Base-by-base conservation (phyloP, 2,888 invertebrate genomes). In the Malacosoma neustria region DNA sequence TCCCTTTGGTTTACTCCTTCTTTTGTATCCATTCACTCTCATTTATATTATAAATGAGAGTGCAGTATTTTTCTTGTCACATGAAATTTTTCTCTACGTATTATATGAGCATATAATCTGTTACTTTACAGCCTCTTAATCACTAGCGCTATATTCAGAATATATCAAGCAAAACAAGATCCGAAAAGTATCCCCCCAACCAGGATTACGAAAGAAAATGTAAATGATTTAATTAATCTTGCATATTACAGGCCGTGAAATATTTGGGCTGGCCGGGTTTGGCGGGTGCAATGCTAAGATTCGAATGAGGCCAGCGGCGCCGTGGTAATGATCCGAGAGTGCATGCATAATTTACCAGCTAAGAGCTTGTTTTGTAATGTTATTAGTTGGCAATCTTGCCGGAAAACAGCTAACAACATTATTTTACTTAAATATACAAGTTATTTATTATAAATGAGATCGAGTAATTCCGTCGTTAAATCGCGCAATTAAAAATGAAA, bases 301-400 rank as follows among this genome's bases (percentile, higher is more conserved):
- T 71, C 71, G 72, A 74, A 62, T 68, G 63, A 52, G 71, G 75
- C 72, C 69, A 72, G 63, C 67, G 57, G 54, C 53, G 55, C 56
- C 61, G 64, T 57, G 82, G 84, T 85, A 85, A 84, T 85, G 85
- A 84, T 75, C 80, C 85, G 84, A 67, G 70, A 82, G 67, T 72
- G 76, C 71, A 84, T 85, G 84, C 85, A 85, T 85, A 85, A 85
- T 85, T 85, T 81, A 84, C 65, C 69, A 63, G 65, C 76, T 72
- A 75, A 76, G 69, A 76, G 82, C 79, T 77, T 79, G 80, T 79
- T 82, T 75, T 77, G 80, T 82, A 76, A 85, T 80, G 79, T 82
- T 80, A 82, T 85, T 85, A 85, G 84, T 77, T 74, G 62, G 80
- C 80, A 84, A 85, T 85, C 81, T 82, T 75, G 79, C 63, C 68